phyloP scores from a whole-genome alignment of 2,888 invertebrate species.

The Tachina lurida region DNA sequence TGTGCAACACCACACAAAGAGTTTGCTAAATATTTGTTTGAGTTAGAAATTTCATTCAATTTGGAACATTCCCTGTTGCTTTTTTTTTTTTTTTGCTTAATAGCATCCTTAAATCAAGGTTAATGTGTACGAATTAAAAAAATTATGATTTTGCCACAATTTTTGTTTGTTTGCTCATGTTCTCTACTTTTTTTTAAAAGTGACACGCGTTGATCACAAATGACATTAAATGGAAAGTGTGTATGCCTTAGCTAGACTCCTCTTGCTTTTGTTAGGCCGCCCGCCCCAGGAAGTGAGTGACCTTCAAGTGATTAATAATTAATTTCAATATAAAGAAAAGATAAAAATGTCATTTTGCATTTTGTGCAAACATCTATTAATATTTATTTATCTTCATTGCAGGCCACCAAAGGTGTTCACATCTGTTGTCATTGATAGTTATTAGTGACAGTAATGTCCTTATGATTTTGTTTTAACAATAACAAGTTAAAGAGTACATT shows the following conservation, averaged over 20 bases:
- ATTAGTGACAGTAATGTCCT: constrained; percentile 55
- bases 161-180: constrained; percentile 8
- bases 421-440: constrained; percentile 65
- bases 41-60: background rate
- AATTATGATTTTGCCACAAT: constrained; percentile 46
- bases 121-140: constrained; percentile 14
- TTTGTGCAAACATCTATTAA: constrained; percentile 55
- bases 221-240: constrained; percentile 61
- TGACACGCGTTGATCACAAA: constrained; percentile 58
- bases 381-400: background rate
- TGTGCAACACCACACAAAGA: background rate
- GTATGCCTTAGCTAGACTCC: constrained; percentile 38
- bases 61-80: constrained; percentile 49
- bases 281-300: constrained; percentile 52
- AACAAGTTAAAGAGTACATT: background rate
- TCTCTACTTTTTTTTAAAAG: background rate
- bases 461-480: constrained; percentile 62
- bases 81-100: background rate
- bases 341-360: constrained; percentile 43
- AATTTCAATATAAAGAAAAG: constrained; percentile 39
- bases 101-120: constrained; percentile 51
- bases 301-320: constrained; percentile 67
- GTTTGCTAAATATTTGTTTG: constrained; percentile 14
- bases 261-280: constrained; percentile 39
- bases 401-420: constrained; percentile 64